Evolutionary conservation across 2,797 vertebrate species (phyloP).

Genomic region (Champsocephalus esox): DNA sequence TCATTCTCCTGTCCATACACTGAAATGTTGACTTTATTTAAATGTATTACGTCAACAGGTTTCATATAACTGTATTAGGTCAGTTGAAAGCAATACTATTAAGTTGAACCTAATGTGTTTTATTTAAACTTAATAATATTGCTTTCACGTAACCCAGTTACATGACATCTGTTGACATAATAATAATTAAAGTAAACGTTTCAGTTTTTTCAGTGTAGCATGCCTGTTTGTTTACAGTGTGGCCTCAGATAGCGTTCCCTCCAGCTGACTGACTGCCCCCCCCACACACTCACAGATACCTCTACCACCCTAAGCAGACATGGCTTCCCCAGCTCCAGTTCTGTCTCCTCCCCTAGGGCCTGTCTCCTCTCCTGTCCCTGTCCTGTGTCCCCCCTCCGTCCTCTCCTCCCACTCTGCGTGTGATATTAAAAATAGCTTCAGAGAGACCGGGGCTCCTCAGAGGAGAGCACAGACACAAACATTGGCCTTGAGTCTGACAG

Average conservation of each 20-base stretch:
- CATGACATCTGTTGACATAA: too few species aligned
- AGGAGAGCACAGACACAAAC: slow-evolving; percentile 61
- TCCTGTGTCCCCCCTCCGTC: slow-evolving; percentile 54
- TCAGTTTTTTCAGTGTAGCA: not conserved
- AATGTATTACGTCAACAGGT: too few species aligned
- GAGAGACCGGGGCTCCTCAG: slow-evolving; percentile 62
- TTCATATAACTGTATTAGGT: too few species aligned
- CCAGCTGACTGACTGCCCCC: slow-evolving; percentile 63
- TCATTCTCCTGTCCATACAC: slow-evolving; percentile 20
- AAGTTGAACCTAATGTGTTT: too few species aligned
- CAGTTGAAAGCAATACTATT: too few species aligned
- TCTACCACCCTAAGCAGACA: slow-evolving; percentile 46
- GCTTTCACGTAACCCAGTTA: too few species aligned
- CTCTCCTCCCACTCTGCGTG: slow-evolving; percentile 50
- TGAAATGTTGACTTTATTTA: too few species aligned
- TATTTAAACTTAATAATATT: too few species aligned
- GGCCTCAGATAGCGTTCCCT: slow-evolving; percentile 53
- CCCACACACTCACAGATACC: slow-evolving; percentile 4
- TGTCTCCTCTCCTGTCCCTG: slow-evolving; percentile 46
- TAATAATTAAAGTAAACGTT: too few species aligned
- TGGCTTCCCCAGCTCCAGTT: slow-evolving; percentile 73
- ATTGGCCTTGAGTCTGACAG: slow-evolving; percentile 55
- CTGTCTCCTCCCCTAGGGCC: slow-evolving; percentile 38
- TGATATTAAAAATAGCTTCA: slow-evolving; percentile 73
- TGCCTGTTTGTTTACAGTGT: slow-evolving; percentile 79